Percentiles rank a stretch among this genome's conserved stretches.
These are phyloP conservation scores for Anas platyrhynchos DNA, from an alignment of 2,113 vertebrate genomes.

Conservation along the genomic window DNA sequence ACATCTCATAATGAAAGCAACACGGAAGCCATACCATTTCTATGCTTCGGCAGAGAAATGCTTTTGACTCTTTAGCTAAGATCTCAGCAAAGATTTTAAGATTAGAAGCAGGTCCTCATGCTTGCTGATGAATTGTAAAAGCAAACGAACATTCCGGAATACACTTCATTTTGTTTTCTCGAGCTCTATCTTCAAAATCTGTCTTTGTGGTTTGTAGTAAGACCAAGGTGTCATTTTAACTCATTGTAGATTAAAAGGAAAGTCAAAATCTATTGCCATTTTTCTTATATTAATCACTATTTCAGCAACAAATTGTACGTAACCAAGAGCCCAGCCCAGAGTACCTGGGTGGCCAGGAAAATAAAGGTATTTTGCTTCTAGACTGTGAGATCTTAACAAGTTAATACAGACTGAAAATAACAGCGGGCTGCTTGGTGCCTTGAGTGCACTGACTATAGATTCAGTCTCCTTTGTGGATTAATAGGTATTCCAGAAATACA, in stretches of 20 bases:
- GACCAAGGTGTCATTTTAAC: not conserved
- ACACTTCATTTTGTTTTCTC: constrained; percentile 8
- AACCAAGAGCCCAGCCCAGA: not conserved
- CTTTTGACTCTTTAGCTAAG: not conserved
- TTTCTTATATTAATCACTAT: not conserved
- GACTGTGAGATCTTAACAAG: not conserved
- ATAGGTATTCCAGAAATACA: not conserved
- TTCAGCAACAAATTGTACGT: not conserved
- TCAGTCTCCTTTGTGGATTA: not conserved
- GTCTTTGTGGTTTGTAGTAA: not conserved
- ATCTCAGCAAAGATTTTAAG: not conserved
- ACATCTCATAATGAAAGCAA: not conserved
- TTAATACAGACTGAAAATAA: not conserved
- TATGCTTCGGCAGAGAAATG: not conserved
- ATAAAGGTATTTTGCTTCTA: not conserved
- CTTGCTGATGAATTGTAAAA: constrained; percentile 19
- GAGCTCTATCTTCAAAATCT: not conserved
- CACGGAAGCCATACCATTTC: not conserved
- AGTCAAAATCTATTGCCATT: not conserved
- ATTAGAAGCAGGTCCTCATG: not conserved
- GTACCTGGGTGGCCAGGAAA: not conserved
- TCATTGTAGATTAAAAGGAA: not conserved
- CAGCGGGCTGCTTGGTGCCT: not conserved
- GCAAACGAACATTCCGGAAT: not conserved
- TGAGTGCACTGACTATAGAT: not conserved